Evolutionary conservation across 2,888 invertebrate genomes (phyloP).

Genomic region (Microdon myrmicae): DNA sequence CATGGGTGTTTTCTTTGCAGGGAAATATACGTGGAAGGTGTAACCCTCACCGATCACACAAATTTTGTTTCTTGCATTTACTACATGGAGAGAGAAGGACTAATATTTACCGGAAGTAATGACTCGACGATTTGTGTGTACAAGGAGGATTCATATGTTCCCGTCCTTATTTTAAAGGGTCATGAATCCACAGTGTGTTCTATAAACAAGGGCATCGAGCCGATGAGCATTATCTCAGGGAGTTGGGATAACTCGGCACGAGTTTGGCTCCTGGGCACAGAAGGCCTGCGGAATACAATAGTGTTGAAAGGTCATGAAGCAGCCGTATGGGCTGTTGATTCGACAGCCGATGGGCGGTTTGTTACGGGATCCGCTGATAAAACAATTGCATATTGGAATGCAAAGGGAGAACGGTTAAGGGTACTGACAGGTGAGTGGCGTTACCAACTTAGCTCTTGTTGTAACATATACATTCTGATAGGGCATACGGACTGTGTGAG

Average conservation of each 20-base stretch:
- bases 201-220: constrained; percentile 66
- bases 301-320: constrained; percentile 79
- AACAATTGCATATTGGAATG: constrained; percentile 84
- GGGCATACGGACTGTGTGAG: constrained; percentile 96
- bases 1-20: constrained; percentile 10
- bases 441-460: too few relatives aligned
- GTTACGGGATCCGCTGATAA: constrained; percentile 95
- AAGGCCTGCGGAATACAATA: constrained; percentile 69
- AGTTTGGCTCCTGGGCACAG: constrained; percentile 77
- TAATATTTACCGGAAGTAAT: constrained; percentile 89
- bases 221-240: constrained; percentile 78
- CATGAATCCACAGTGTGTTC: constrained; percentile 72
- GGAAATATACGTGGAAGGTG: constrained; percentile 72
- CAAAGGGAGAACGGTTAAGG: constrained; percentile 74
- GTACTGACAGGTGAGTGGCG: constrained; percentile 69
- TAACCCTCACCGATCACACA: constrained; percentile 81
- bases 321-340: constrained; percentile 87
- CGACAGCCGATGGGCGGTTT: constrained; percentile 68
- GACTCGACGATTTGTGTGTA: constrained; percentile 86
- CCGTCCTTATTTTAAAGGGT: constrained; percentile 77
- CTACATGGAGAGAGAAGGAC: constrained; percentile 77
- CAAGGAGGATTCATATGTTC: constrained; percentile 75
- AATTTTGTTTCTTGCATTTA: constrained; percentile 88
- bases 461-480: constrained; percentile 58
- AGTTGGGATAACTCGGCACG: constrained; percentile 94